These are phyloP conservation scores for Buceros bicornis DNA, from an alignment of 2,797 vertebrate species.

Conservation along the genomic window DNA sequence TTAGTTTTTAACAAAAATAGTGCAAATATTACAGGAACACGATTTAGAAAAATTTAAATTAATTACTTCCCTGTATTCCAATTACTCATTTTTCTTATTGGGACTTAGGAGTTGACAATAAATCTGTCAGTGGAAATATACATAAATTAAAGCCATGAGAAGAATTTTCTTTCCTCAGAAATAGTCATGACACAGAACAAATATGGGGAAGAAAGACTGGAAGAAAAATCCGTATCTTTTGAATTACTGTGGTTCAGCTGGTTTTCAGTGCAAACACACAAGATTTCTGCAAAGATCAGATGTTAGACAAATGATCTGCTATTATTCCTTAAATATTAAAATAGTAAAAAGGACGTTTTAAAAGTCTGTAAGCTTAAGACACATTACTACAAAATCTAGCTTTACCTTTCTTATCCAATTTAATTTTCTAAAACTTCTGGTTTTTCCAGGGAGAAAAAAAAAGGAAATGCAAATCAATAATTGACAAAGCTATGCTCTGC, in stretches of 20 bases:
- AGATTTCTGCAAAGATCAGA: background rate
- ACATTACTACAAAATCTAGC: background rate
- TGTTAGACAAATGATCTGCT: background rate
- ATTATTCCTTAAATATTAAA: background rate
- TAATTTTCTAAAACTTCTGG: background rate
- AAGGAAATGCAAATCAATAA: background rate
- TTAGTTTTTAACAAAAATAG: background rate
- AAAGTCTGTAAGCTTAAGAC: background rate
- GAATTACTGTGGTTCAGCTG: background rate
- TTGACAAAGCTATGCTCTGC: background rate
- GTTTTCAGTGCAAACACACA: background rate
- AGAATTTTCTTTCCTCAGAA: background rate
- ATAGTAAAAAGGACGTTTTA: background rate
- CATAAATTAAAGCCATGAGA: background rate
- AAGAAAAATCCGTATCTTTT: background rate
- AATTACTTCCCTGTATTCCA: background rate
- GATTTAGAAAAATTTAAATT: background rate
- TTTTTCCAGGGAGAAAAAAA: background rate
- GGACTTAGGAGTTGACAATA: background rate
- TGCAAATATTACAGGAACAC: background rate
- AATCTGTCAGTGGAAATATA: background rate
- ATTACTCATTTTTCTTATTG: background rate
- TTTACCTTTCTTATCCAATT: background rate
- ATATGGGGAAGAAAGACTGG: background rate
- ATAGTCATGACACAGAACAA: background rate